Percentiles rank a stretch among this genome's conserved stretches.
Evolutionary conservation across 2,797 vertebrate species (phyloP).

Genomic region (Dermochelys coriacea): DNA sequence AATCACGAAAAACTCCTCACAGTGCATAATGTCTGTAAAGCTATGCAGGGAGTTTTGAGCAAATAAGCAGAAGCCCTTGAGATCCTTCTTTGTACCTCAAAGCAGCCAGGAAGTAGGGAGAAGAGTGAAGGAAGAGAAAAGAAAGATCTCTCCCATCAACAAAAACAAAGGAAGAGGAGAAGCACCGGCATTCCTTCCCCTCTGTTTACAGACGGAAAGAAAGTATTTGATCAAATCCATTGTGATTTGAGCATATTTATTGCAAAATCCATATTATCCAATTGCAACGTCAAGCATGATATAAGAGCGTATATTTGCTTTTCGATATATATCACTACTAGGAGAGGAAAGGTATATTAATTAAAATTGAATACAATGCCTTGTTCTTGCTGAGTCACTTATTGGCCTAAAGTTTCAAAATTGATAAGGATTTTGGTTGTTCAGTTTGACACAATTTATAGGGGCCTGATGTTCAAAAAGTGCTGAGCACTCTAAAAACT

Average conservation of each 20-base stretch:
- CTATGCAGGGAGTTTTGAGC: neutral
- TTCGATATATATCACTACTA: no score
- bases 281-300: fast-evolving
- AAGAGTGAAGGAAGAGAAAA: neutral
- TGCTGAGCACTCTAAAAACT: no score
- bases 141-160: neutral
- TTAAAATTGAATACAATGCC: neutral
- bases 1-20: neutral
- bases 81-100: neutral
- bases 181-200: neutral
- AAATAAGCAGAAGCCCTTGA: neutral
- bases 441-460: neutral
- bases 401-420: neutral
- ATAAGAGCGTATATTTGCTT: neutral
- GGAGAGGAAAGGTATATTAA: no score
- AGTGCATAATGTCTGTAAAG: neutral
- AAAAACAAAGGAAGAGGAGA: neutral
- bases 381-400: neutral
- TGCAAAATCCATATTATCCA: neutral
- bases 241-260: neutral
- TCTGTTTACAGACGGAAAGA: neutral
- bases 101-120: neutral
- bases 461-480: neutral
- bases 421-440: neutral
- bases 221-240: neutral